Percentiles rank a stretch among this genome's conserved stretches.
Conservation (phyloP, 1,140 invertebrate genomes). For the Heliconius hermathena region DNA sequence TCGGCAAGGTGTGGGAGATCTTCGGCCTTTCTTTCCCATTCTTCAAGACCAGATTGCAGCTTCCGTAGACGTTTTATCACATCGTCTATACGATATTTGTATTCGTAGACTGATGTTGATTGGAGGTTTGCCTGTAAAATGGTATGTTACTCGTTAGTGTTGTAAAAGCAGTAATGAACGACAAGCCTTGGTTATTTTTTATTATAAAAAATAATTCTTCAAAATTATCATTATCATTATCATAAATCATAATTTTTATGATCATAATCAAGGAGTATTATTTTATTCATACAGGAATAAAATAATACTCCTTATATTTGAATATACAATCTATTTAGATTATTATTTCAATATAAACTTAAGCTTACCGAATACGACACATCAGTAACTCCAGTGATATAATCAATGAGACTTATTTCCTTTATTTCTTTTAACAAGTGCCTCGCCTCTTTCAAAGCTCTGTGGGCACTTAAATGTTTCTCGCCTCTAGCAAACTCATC, state of each 20-base stretch:
- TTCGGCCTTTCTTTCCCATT: slow-evolving; percentile 73
- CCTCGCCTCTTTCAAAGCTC: slow-evolving; percentile 83
- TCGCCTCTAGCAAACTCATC: slow-evolving; percentile 82
- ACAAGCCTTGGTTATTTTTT: too few relatives aligned
- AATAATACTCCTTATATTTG: too few relatives aligned
- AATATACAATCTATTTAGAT: too few relatives aligned
- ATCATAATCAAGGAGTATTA: too few relatives aligned
- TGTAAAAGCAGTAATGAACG: too few relatives aligned
- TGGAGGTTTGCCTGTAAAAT: slow-evolving; percentile 66
- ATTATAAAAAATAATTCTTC: too few relatives aligned
- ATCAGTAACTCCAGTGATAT: slow-evolving; percentile 73
- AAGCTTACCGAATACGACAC: slow-evolving; percentile 76
- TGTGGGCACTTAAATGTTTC: slow-evolving; percentile 83
- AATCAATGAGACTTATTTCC: slow-evolving; percentile 77
- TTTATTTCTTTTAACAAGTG: slow-evolving; percentile 83
- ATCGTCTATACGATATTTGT: slow-evolving; percentile 76
- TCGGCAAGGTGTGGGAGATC: slow-evolving; percentile 63
- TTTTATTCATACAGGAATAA: too few relatives aligned
- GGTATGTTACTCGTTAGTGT: neutral
- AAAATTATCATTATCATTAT: too few relatives aligned
- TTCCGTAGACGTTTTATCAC: slow-evolving; percentile 60
- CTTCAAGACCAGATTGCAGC: slow-evolving; percentile 67
- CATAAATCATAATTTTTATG: too few relatives aligned
- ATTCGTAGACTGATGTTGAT: slow-evolving; percentile 71
- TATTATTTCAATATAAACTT: too few relatives aligned